A percentile compares a stretch with the other conserved stretches of the same genome.
phyloP scores from a whole-genome alignment of 2,797 vertebrate species.

The Trachops cirrhosus region DNA sequence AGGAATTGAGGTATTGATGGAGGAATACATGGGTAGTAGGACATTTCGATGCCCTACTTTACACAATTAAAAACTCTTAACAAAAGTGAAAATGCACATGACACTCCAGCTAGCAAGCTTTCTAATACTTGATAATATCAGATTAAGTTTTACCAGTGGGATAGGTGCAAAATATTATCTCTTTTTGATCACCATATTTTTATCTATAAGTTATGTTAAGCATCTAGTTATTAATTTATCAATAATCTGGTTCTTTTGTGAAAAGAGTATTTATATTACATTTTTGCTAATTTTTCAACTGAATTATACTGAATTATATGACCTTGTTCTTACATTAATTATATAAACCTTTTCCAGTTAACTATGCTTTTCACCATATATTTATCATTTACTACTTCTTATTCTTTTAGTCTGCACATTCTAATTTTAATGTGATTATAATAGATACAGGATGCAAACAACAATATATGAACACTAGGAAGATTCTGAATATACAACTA shows the following conservation, averaged over 20 bases:
- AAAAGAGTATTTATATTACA: not conserved
- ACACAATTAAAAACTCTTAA: not conserved
- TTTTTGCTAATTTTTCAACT: not conserved
- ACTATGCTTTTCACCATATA: not conserved
- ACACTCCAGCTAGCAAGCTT: not conserved
- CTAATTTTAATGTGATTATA: not conserved
- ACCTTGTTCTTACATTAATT: not conserved
- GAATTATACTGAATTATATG: not conserved
- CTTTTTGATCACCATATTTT: not conserved
- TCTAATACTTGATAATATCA: not conserved
- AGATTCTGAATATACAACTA: not conserved
- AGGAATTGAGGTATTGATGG: too few relatives aligned
- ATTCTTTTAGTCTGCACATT: not conserved
- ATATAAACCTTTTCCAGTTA: not conserved
- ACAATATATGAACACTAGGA: not conserved
- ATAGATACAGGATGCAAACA: not conserved
- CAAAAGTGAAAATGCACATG: not conserved
- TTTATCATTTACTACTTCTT: not conserved
- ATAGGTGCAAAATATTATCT: not conserved
- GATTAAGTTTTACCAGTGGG: not conserved
- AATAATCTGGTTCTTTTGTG: not conserved
- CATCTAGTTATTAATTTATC: not conserved
- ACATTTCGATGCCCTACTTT: not conserved
- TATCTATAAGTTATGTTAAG: not conserved
- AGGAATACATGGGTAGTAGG: fast-evolving